Conservation (phyloP, 2,797 vertebrate genomes). For the Microctenopoma stevenorrisi region DNA sequence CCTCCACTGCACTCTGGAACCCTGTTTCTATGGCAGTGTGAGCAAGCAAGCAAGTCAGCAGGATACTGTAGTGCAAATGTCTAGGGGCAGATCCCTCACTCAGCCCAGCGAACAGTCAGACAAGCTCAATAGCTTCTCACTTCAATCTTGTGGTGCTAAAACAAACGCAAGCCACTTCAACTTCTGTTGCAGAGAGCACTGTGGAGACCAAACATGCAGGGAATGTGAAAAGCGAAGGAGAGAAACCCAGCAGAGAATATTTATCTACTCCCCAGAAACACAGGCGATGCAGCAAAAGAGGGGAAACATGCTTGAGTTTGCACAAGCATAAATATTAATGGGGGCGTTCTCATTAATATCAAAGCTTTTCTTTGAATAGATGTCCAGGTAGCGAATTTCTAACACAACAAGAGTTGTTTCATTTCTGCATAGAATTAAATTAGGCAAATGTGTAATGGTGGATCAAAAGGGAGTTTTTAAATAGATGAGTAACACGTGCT, state of each 20-base stretch:
- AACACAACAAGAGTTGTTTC: slow-evolving; percentile 55
- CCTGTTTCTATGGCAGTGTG: slow-evolving; percentile 85
- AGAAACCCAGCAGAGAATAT: slow-evolving; percentile 11
- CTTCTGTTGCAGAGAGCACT: slow-evolving; percentile 31
- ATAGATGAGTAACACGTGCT: slow-evolving; percentile 55
- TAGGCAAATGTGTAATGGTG: slow-evolving; percentile 61
- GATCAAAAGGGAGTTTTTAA: slow-evolving; percentile 65
- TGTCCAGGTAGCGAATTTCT: slow-evolving; percentile 62
- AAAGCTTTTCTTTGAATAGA: slow-evolving; percentile 78
- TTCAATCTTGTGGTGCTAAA: slow-evolving; percentile 62
- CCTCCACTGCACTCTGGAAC: slow-evolving; percentile 78
- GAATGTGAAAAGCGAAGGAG: background rate
- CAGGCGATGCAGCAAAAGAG: slow-evolving; percentile 70
- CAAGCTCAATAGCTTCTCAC: slow-evolving; percentile 66
- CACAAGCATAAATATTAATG: slow-evolving; percentile 73
- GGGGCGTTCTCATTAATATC: slow-evolving; percentile 80
- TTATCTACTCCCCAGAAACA: slow-evolving; percentile 34
- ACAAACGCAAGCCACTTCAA: slow-evolving; percentile 50
- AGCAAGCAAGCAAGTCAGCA: slow-evolving; percentile 82
- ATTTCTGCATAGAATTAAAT: slow-evolving; percentile 56
- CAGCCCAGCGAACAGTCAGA: slow-evolving; percentile 68
- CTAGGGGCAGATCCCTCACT: slow-evolving; percentile 80
- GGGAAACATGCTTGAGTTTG: slow-evolving; percentile 72
- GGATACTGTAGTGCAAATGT: slow-evolving; percentile 80
- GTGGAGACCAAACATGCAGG: slow-evolving; percentile 11